These are phyloP conservation scores for Progne subis DNA, from an alignment of 2,113 vertebrate species.

Conservation along the genomic window DNA sequence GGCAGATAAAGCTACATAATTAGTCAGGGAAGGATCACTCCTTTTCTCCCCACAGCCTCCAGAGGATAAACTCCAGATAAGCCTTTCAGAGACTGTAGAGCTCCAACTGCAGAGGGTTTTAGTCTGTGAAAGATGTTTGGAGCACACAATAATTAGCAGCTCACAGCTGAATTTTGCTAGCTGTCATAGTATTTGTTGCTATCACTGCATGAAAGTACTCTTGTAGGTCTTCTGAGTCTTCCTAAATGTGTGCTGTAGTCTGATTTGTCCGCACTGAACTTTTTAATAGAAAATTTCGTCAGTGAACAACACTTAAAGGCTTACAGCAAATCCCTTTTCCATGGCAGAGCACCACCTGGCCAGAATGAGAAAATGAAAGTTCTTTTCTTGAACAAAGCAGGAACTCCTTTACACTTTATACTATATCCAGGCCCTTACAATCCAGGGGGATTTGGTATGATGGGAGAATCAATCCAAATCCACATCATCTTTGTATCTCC, in stretches of 20 bases:
- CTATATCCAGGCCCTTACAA: not conserved
- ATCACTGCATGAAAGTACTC: conserved; percentile 2
- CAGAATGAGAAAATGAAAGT: not conserved
- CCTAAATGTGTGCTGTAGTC: not conserved
- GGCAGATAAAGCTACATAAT: not conserved
- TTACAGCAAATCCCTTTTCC: conserved; percentile 29
- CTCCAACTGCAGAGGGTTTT: conserved; percentile 3
- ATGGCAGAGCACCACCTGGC: not conserved
- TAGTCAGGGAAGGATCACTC: not conserved
- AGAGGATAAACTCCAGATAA: conserved; percentile 10
- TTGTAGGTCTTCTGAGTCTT: not conserved
- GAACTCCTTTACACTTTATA: not conserved
- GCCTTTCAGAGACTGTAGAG: not conserved
- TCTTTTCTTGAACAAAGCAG: not conserved
- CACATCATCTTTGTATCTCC: not conserved
- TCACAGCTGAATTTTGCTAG: conserved; percentile 15
- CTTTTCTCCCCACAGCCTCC: not conserved
- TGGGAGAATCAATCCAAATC: conserved; percentile 27
- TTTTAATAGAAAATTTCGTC: not conserved
- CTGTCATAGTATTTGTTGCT: conserved; percentile 30
- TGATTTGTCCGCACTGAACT: conserved; percentile 2
- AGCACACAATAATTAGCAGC: conserved; percentile 23
- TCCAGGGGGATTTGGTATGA: not conserved
- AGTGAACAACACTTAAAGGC: conserved; percentile 5
- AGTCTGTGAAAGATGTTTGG: not conserved